These are phyloP conservation scores for Protaetia brevitarsis DNA, from an alignment of 1,140 invertebrate genomes.

Conservation along the genomic window DNA sequence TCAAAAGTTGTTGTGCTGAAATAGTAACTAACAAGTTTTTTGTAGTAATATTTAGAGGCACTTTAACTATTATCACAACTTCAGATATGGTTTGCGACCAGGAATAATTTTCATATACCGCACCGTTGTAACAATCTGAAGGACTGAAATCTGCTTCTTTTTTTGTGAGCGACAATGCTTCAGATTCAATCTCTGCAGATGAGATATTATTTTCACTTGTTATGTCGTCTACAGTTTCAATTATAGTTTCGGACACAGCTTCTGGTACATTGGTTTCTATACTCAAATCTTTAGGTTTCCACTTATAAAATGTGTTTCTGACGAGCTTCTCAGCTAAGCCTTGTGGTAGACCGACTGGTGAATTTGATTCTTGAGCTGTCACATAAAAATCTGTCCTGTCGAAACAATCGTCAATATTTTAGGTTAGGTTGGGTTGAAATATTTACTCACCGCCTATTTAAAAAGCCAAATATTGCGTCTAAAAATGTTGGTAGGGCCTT, in stretches of 20 bases:
- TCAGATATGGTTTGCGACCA: constrained; percentile 84
- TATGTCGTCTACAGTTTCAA: constrained; percentile 2
- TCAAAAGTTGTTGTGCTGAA: constrained; percentile 56
- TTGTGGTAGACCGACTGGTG: constrained; percentile 67
- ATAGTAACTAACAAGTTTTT: constrained; percentile 68
- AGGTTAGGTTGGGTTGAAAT: constrained; percentile 21
- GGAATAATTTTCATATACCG: constrained; percentile 66
- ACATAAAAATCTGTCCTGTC: constrained; percentile 75
- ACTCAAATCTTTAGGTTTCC: constrained; percentile 50
- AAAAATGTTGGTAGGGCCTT: constrained; percentile 63
- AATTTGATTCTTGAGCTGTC: constrained; percentile 55
- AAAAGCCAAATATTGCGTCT: constrained; percentile 65
- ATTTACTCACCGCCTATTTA: constrained; percentile 56
- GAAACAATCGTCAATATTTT: constrained; percentile 24
- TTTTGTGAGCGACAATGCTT: neutral
- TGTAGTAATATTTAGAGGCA: constrained; percentile 60
- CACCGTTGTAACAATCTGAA: constrained; percentile 76
- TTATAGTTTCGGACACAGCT: constrained; percentile 40
- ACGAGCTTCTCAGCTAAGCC: constrained; percentile 70
- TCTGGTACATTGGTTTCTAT: constrained; percentile 48
- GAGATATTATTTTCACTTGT: neutral
- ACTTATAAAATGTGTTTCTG: constrained; percentile 55
- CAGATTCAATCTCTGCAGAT: neutral
- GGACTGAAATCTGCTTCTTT: constrained; percentile 28
- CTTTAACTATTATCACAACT: constrained; percentile 67